Conservation (phyloP, 2,797 vertebrate genomes). For the Simalia tracyae region DNA sequence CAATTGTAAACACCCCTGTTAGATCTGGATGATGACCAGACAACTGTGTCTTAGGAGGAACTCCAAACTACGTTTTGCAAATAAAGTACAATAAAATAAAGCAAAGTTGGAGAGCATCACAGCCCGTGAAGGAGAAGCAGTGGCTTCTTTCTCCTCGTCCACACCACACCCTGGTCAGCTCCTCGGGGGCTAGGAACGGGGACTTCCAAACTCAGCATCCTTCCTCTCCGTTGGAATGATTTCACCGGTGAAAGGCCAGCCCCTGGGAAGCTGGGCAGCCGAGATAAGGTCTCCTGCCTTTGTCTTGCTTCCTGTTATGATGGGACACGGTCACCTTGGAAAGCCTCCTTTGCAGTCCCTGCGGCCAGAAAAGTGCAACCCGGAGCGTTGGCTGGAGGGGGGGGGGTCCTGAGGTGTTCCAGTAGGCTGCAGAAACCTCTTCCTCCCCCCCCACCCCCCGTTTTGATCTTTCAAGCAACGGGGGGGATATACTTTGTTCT, state of each 20-base stretch:
- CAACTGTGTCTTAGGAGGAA: background rate
- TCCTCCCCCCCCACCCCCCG: background rate
- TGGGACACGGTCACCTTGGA: conserved; percentile 16
- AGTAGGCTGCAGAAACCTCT: no score
- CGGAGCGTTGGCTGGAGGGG: background rate
- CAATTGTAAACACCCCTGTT: background rate
- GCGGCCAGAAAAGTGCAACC: background rate
- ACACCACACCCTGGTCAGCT: background rate
- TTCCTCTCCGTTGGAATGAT: background rate
- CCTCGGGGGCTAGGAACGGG: background rate
- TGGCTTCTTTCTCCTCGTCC: background rate
- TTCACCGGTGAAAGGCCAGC: conserved; percentile 7
- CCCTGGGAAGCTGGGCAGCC: conserved; percentile 58
- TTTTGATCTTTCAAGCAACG: background rate
- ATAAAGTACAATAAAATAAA: background rate
- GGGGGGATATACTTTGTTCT: background rate
- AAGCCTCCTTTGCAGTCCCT: background rate
- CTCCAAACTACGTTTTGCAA: background rate
- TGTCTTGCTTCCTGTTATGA: conserved; percentile 71
- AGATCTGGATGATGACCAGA: background rate
- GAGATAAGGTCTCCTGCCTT: conserved; percentile 62
- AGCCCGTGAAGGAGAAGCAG: background rate
- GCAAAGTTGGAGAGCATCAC: background rate
- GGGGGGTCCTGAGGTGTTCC: background rate
- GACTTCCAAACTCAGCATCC: background rate